Evolutionary conservation across 2,113 vertebrate genomes (phyloP).

Genomic region (Pelodiscus sinensis): DNA sequence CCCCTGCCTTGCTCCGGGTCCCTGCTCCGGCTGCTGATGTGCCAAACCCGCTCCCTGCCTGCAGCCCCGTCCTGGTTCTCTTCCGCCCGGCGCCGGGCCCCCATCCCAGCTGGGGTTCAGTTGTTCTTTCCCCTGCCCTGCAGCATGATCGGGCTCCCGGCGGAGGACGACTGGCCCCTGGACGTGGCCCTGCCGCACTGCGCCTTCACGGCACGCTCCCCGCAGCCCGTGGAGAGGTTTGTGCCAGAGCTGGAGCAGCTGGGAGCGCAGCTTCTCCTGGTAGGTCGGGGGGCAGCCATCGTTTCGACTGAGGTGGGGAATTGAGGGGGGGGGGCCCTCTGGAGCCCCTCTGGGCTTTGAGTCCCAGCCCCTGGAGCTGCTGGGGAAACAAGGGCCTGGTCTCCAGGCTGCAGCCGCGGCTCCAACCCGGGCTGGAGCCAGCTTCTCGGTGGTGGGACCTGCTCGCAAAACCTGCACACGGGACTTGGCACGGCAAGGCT

Average conservation of each 20-base stretch:
- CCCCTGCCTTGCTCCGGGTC: too few relatives aligned
- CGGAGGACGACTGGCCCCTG: constrained; percentile 84
- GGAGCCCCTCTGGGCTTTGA: too few relatives aligned
- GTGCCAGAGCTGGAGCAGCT: constrained; percentile 86
- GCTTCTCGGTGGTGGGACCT: too few relatives aligned
- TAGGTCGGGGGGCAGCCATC: constrained; percentile 41
- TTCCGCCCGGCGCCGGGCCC: not conserved
- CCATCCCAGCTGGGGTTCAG: not conserved
- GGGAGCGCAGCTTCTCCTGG: constrained; percentile 86
- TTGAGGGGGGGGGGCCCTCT: not conserved
- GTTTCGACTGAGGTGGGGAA: not conserved
- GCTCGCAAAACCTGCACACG: too few relatives aligned
- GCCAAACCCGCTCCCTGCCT: too few relatives aligned
- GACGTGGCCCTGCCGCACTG: constrained; percentile 84
- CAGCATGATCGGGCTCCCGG: constrained; percentile 85
- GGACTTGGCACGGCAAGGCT: too few relatives aligned
- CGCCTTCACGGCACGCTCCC: constrained; percentile 81
- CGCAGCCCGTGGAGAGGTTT: constrained; percentile 82
- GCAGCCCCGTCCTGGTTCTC: too few relatives aligned
- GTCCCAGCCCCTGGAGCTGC: too few relatives aligned
- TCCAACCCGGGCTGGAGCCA: too few relatives aligned
- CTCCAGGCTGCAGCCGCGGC: too few relatives aligned
- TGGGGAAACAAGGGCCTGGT: too few relatives aligned
- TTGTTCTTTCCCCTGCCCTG: not conserved
- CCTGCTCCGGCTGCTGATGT: not conserved